Conservation (phyloP, 2,797 vertebrate genomes). For the Anguilla megastoma region DNA sequence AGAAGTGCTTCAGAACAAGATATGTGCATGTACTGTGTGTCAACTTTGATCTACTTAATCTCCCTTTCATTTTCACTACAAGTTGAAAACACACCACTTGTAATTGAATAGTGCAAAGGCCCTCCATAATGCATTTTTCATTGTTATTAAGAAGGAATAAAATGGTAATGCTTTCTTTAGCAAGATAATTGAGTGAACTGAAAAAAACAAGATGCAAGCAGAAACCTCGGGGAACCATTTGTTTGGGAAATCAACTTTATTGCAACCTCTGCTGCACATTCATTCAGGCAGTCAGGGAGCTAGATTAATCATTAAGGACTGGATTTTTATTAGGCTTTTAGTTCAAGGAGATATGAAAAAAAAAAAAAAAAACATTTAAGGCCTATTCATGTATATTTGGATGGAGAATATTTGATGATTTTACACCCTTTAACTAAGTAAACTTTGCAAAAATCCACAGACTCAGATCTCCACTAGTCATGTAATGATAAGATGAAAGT, state of each 20-base stretch:
- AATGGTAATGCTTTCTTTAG: constrained; percentile 5
- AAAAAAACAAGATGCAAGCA: neutral
- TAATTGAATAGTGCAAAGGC: constrained; percentile 3
- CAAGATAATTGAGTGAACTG: constrained; percentile 10
- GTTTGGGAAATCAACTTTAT: constrained; percentile 16
- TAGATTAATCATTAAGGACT: neutral
- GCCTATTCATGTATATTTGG: neutral
- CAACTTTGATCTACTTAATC: neutral
- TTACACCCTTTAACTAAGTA: neutral
- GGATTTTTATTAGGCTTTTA: neutral
- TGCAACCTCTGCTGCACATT: constrained; percentile 12
- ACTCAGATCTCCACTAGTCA: neutral
- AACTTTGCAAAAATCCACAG: neutral
- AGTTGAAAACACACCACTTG: constrained; percentile 10
- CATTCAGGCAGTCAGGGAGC: neutral
- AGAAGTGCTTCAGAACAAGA: neutral
- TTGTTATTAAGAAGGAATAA: neutral
- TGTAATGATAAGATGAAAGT: neutral
- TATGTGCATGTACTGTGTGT: neutral
- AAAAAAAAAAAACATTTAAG: neutral
- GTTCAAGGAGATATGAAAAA: neutral
- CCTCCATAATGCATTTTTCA: constrained; percentile 2
- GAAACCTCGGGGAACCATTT: constrained; percentile 7
- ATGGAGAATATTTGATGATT: neutral
- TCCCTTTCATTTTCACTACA: neutral